Evolutionary conservation across 2,888 invertebrate genomes (phyloP).

Genomic region (Drosophila mimica): DNA sequence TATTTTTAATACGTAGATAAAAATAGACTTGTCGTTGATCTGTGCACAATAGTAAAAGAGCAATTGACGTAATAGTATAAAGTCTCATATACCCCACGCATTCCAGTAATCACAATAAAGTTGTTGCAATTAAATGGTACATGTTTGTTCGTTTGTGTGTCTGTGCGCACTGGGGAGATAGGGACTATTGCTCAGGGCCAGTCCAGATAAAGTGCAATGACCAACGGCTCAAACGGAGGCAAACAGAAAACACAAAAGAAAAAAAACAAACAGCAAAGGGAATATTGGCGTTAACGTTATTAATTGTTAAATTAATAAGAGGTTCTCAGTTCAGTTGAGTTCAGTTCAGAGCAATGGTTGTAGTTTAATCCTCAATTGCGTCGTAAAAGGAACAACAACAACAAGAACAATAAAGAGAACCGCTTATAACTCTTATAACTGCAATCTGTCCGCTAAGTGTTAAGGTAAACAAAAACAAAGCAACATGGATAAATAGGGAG

Average conservation of each 20-base stretch:
- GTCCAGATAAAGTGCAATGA: slow-evolving; percentile 49
- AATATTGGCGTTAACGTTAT: slow-evolving; percentile 35
- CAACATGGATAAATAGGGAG: slow-evolving; percentile 1
- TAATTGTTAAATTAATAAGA: slow-evolving; percentile 13
- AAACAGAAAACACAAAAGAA: slow-evolving; percentile 8
- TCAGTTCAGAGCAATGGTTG: not conserved
- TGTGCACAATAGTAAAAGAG: too few species aligned
- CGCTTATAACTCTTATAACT: slow-evolving; percentile 22
- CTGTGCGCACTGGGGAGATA: slow-evolving; percentile 1
- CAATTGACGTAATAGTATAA: not conserved
- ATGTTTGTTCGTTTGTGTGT: not conserved
- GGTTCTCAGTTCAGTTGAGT: not conserved
- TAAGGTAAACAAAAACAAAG: slow-evolving; percentile 44
- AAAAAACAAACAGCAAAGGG: not conserved
- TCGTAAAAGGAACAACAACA: slow-evolving; percentile 28
- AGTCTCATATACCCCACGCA: not conserved
- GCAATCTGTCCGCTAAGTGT: slow-evolving; percentile 48
- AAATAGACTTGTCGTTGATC: not conserved
- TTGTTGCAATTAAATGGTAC: slow-evolving; percentile 20
- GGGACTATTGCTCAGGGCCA: slow-evolving; percentile 24
- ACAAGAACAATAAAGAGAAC: slow-evolving; percentile 10
- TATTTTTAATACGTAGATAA: not conserved
- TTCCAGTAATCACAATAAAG: slow-evolving; percentile 28
- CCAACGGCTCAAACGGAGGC: slow-evolving; percentile 34
- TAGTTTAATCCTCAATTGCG: slow-evolving; percentile 38